A percentile compares a stretch with the other conserved stretches of the same genome.
Conservation (phyloP, 2,888 invertebrate species). For the Ophion obscuratus region DNA sequence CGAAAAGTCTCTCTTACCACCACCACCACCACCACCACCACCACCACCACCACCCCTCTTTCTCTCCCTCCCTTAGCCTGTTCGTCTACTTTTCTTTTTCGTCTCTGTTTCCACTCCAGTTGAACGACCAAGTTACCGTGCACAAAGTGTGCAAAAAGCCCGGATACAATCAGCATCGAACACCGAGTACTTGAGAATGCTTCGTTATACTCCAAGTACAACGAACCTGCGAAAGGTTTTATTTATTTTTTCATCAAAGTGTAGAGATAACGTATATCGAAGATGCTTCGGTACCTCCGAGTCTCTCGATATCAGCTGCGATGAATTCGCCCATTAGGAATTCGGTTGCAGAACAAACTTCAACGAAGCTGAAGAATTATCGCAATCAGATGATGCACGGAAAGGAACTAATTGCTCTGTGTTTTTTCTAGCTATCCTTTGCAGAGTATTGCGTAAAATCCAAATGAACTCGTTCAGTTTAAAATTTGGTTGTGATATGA, state of each 20-base stretch:
- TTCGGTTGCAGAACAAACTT: no score
- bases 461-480: no score
- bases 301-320: no score
- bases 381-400: no score
- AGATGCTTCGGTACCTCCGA: no score
- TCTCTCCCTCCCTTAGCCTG: background rate
- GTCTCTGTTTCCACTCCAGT: slow-evolving; percentile 65
- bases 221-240: slow-evolving; percentile 20
- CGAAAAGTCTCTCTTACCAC: slow-evolving; percentile 22
- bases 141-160: slow-evolving; percentile 72
- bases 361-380: no score
- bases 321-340: no score
- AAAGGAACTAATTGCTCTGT: no score
- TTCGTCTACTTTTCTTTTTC: slow-evolving; percentile 28
- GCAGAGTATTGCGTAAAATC: no score
- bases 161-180: slow-evolving; percentile 75
- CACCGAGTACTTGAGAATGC: slow-evolving; percentile 29
- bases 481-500: no score
- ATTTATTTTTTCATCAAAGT: background rate
- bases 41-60: background rate
- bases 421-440: no score
- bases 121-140: slow-evolving; percentile 75
- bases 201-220: slow-evolving; percentile 11
- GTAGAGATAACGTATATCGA: no score
- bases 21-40: background rate